Evolutionary conservation across 2,113 vertebrate genomes (phyloP).

Genomic region (Camelus bactrianus): DNA sequence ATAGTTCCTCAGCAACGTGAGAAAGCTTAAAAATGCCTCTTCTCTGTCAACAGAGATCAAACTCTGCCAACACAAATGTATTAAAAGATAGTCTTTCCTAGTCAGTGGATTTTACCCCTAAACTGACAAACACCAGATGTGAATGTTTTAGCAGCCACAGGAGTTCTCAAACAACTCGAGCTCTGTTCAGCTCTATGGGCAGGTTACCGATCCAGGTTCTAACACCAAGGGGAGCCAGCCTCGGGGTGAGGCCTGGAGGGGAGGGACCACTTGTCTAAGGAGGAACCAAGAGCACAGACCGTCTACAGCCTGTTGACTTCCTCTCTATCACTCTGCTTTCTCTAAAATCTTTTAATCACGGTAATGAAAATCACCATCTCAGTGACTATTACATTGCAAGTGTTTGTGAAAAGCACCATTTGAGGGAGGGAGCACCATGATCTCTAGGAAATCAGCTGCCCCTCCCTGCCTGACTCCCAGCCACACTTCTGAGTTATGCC

Average conservation of each 20-base stretch:
- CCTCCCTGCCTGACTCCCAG: not conserved
- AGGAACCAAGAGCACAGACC: not conserved
- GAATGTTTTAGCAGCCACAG: not conserved
- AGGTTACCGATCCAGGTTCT: not conserved
- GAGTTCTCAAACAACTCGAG: not conserved
- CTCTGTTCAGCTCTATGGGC: not conserved
- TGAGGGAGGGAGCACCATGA: not conserved
- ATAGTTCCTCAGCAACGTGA: not conserved
- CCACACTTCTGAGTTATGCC: not conserved
- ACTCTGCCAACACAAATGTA: not conserved
- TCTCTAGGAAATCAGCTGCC: not conserved
- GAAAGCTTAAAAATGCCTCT: slow-evolving; percentile 4
- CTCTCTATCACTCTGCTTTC: not conserved
- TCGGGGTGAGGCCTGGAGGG: not conserved
- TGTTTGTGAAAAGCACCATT: slow-evolving; percentile 14
- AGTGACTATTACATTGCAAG: not conserved
- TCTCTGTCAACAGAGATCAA: not conserved
- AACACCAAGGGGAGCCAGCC: not conserved
- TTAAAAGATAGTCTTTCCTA: not conserved
- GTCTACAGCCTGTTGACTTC: not conserved
- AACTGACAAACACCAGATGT: not conserved
- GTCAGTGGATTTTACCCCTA: not conserved
- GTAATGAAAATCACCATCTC: not conserved
- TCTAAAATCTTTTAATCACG: not conserved
- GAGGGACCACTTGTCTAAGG: not conserved